Evolutionary conservation across 2,797 vertebrate genomes (phyloP).

Genomic region (Gymnoscopelus microlampas): DNA sequence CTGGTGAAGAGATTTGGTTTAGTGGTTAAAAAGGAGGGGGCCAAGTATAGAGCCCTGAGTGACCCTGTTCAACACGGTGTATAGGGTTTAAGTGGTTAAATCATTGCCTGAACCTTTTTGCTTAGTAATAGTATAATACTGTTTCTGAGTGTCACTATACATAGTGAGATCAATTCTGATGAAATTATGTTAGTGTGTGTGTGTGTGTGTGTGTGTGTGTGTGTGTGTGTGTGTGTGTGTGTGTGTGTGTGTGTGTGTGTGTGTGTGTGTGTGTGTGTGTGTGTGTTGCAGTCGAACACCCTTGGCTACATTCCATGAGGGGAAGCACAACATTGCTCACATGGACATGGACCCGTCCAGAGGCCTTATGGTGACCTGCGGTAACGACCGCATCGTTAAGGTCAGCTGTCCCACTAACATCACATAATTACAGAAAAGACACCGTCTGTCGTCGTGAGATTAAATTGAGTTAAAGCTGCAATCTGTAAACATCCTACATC

Average conservation of each 20-base stretch:
- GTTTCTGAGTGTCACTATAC: background rate
- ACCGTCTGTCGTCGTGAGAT: constrained; percentile 11
- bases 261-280: constrained; percentile 33
- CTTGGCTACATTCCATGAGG: constrained; percentile 96
- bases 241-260: background rate
- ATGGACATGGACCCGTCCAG: constrained; percentile 96
- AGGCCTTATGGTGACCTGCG: constrained; percentile 97
- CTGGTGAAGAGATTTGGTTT: too few relatives aligned
- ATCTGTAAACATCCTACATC: too few relatives aligned
- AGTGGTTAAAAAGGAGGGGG: too few relatives aligned
- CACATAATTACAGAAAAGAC: background rate
- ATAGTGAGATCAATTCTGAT: background rate
- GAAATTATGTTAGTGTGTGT: constrained; percentile 16
- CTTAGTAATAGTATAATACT: too few relatives aligned
- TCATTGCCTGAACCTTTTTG: too few relatives aligned
- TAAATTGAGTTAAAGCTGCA: too few relatives aligned
- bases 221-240: background rate
- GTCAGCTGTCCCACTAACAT: constrained; percentile 68
- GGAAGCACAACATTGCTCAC: constrained; percentile 95
- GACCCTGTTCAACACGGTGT: too few relatives aligned
- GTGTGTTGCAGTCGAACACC: constrained; percentile 85
- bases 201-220: background rate
- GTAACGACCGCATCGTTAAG: constrained; percentile 95
- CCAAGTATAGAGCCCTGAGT: too few relatives aligned
- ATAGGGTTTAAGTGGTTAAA: too few relatives aligned